phyloP scores from a whole-genome alignment of 2,797 vertebrate genomes.

The Darevskia mixta region DNA sequence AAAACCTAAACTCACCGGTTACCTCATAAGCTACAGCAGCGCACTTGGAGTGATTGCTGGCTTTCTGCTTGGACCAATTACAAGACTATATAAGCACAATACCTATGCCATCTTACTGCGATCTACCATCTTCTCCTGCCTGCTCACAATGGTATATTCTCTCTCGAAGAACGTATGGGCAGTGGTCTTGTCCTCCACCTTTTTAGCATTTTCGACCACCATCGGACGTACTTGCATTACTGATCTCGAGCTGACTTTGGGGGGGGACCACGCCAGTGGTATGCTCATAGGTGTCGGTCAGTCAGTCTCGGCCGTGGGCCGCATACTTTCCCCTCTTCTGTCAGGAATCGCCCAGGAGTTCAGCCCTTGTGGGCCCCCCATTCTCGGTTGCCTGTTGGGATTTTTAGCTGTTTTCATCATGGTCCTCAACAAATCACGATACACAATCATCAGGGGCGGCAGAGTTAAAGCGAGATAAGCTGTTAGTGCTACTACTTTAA shows the following conservation, averaged over 20 bases:
- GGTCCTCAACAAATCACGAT: constrained; percentile 82
- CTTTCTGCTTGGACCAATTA: constrained; percentile 89
- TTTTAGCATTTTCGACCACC: constrained; percentile 92
- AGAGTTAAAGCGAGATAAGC: constrained; percentile 71
- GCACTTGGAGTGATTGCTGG: constrained; percentile 89
- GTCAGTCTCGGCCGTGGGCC: constrained; percentile 92
- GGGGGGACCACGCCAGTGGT: constrained; percentile 87
- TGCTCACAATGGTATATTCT: constrained; percentile 86
- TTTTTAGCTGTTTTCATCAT: constrained; percentile 86
- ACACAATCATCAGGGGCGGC: constrained; percentile 55
- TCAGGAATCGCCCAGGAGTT: constrained; percentile 93
- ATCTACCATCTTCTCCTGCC: constrained; percentile 87
- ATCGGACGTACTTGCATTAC: constrained; percentile 92
- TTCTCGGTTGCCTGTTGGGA: constrained; percentile 87
- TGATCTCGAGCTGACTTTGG: constrained; percentile 89
- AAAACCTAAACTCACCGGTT: constrained; percentile 88
- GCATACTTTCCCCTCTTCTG: constrained; percentile 89
- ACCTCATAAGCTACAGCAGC: constrained; percentile 93
- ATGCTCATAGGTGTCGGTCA: constrained; percentile 92
- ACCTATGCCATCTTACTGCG: constrained; percentile 86
- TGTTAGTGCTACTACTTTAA: not conserved
- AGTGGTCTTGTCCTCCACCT: constrained; percentile 87
- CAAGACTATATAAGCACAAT: constrained; percentile 85
- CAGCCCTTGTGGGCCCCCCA: constrained; percentile 91
- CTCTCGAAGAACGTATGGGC: constrained; percentile 81